Base-by-base conservation (phyloP, 2,888 invertebrate species). In the Pristionchus japonicus region DNA sequence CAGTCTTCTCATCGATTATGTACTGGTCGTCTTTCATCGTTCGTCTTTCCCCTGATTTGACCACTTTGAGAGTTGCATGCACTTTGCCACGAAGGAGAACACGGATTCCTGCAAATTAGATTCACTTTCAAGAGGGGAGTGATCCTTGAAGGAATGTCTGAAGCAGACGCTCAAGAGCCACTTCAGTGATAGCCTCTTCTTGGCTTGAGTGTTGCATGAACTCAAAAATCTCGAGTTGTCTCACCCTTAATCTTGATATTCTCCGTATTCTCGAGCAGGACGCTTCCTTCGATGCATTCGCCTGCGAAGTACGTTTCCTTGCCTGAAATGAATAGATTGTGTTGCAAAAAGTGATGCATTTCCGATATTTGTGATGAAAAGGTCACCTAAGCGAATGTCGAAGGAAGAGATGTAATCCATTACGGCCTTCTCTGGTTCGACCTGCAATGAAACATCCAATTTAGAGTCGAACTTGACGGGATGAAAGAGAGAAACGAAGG, bases 401-500 rank as follows among this genome's bases (percentile, higher is more conserved):
- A 97, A 97, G 94, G 96, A 96, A 90, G 96, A 96, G 91, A 97
- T 96, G 95, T 96, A 96, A 95, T 97, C 97, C 97, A 97, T 97
- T 23, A 88, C 49, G 89, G 86, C 23, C 11, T 43, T 52, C 61
- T 74, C 77, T 40, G 74, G 77, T 27, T 74, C 87, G 57, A 87
- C 80, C 87, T 87, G 27, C 9, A 87, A 86, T 77, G 13, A 31
- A 43, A 77, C 43, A 43, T 15, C 27, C 43, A 27, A 27, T 43
- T 27, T 77, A 9, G n/a, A 43, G 23, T 1, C 27, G 77, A 77
- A 40, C 31, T 67, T 67, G 67, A 34, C n/a, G 37, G 74, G 20
- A 70, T 37, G 74, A 74, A n/a, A 40, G 40, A 74, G 40, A 74
- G 74, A 20, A 40, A 40, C 20, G 34, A 74, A 40, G 4, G 23